Percentiles rank a stretch among this genome's conserved stretches.
Conservation (phyloP, 53 echinoderm and acorn worm genomes). For the Antedon mediterranea region DNA sequence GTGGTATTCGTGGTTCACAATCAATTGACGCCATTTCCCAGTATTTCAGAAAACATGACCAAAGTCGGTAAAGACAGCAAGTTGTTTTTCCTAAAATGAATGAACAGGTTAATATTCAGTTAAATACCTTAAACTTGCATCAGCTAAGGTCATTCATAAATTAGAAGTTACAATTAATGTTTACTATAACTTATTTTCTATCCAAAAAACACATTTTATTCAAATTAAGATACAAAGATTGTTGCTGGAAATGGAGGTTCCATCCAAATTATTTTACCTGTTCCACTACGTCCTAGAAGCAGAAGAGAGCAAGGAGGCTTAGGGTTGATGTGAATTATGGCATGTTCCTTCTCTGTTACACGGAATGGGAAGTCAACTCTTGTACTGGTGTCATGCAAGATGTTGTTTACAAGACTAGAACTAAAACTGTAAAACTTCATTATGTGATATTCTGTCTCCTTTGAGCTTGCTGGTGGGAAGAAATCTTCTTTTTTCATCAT, state of each 20-base stretch:
- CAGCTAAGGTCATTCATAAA: neutral
- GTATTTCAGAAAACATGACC: constrained; percentile 34
- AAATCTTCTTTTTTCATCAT: neutral
- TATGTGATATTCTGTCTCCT: constrained; percentile 48
- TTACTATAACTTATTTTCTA: no score
- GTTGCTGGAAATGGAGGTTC: no score
- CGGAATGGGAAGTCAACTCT: constrained; percentile 54
- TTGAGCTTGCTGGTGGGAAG: constrained; percentile 47
- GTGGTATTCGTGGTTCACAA: constrained; percentile 26
- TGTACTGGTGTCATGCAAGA: constrained; percentile 27
- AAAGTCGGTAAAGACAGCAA: constrained; percentile 40
- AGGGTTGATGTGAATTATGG: constrained; percentile 38
- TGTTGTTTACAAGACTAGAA: constrained; percentile 34
- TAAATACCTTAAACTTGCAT: neutral
- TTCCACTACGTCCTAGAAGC: constrained; percentile 42
- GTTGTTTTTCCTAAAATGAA: constrained; percentile 32
- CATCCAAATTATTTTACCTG: no score
- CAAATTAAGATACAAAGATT: no score
- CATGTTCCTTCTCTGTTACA: constrained; percentile 44
- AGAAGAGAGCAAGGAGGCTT: constrained; percentile 26
- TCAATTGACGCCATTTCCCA: constrained; percentile 15
- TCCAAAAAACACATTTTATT: no score
- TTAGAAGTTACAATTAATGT: no score
- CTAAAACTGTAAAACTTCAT: constrained; percentile 50
- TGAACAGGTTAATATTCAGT: neutral